Evolutionary conservation across 2,888 invertebrate genomes (phyloP).

Genomic region (Monochamus alternatus): DNA sequence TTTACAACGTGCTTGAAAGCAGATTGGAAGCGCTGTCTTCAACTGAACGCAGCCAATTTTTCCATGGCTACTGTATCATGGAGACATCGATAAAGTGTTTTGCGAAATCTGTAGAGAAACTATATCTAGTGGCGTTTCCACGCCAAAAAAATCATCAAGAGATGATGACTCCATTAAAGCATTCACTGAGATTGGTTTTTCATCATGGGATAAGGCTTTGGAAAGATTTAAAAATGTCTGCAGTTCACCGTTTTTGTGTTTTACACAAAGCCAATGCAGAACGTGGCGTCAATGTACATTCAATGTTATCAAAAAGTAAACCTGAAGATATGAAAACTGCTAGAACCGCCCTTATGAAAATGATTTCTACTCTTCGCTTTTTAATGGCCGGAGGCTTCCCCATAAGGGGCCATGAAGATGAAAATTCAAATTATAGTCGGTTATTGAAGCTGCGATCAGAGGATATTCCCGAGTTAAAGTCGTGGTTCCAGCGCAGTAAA

Average conservation of each 20-base stretch:
- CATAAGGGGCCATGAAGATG: not conserved
- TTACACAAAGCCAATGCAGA: not conserved
- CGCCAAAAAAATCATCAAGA: not conserved
- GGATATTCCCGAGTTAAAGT: slow-evolving; percentile 24
- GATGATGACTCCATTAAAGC: not conserved
- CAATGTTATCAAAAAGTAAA: not conserved
- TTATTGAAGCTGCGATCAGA: slow-evolving; percentile 26
- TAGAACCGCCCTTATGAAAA: not conserved
- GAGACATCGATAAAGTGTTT: not conserved
- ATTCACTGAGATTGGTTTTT: not conserved
- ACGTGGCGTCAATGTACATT: not conserved
- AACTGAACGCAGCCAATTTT: too few species aligned
- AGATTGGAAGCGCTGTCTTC: too few species aligned
- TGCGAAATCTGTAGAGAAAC: not conserved
- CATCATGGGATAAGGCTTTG: not conserved
- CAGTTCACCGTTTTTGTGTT: not conserved
- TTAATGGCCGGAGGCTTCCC: not conserved
- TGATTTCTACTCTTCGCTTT: not conserved
- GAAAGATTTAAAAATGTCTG: not conserved
- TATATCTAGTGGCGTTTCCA: not conserved
- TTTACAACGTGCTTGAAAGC: too few species aligned
- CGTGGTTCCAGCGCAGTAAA: slow-evolving; percentile 22
- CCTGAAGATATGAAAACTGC: not conserved
- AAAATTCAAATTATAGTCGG: not conserved
- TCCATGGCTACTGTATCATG: not conserved